Percentiles rank a stretch among this genome's conserved stretches.
phyloP scores from a whole-genome alignment of 2,797 vertebrate genomes.

The Fringilla coelebs region DNA sequence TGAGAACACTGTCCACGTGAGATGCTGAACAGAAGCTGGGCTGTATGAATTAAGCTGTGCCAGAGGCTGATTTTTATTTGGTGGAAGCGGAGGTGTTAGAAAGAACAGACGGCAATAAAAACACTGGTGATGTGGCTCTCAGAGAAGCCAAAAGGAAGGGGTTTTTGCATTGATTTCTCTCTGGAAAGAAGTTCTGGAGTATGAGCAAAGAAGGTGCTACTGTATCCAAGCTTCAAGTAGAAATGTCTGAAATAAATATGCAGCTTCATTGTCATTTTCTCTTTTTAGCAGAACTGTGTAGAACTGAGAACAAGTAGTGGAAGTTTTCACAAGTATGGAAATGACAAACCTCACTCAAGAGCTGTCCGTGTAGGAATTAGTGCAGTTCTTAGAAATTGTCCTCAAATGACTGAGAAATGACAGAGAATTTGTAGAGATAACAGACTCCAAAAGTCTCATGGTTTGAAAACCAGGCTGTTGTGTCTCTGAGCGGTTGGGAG shows the following conservation, averaged over 20 bases:
- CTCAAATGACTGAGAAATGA: neutral
- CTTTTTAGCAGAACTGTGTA: neutral
- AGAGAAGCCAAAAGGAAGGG: neutral
- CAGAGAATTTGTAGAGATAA: neutral
- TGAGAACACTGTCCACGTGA: neutral
- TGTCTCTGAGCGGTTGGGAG: neutral
- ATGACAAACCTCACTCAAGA: neutral
- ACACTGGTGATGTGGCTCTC: neutral
- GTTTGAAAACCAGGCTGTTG: neutral
- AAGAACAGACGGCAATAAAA: slow-evolving; percentile 25
- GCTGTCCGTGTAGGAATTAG: neutral
- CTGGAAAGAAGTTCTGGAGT: neutral
- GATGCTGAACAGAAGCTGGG: neutral
- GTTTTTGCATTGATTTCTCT: neutral
- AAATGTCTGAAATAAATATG: slow-evolving; percentile 14
- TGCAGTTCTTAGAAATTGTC: neutral
- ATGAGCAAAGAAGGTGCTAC: neutral
- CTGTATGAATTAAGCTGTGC: slow-evolving; percentile 11
- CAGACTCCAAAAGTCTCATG: neutral
- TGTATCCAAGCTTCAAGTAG: neutral
- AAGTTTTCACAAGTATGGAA: neutral
- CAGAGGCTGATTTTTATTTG: slow-evolving; percentile 46
- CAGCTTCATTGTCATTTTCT: neutral
- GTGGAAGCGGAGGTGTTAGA: slow-evolving; percentile 22
- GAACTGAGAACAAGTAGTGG: neutral